Base-by-base conservation (phyloP, 1,140 invertebrate species). In the Tribolium castaneum region DNA sequence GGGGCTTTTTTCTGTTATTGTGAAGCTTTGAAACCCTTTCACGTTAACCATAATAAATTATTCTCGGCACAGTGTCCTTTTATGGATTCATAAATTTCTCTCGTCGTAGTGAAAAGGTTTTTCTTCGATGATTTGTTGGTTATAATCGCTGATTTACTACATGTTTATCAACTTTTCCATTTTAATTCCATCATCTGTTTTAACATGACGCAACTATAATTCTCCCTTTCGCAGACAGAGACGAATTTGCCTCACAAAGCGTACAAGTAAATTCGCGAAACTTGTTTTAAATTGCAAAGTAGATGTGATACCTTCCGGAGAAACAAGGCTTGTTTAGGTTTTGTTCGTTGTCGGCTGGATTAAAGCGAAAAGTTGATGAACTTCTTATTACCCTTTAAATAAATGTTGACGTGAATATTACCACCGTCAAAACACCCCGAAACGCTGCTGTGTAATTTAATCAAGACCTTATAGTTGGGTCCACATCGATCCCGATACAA, bases 331-430 rank as follows among this genome's bases (percentile, higher is more conserved):
- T 66, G 59, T 66, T 66, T 66, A 35, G 59, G 59, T 66, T 66
- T 66, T 66, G 59, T 66, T 66, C 59, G 59, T 12, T 66, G 59
- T 66, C 30, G 25, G 10, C 10, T 30, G 59, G 59, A 66, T 66
- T 66, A 66, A 35, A 66, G 22, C 30, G 59, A 66, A 66, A 66
- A 66, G 59, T 66, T 66, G 59, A 66, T 35, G 59, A 66, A 66
- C 59, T 66, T 66, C 59, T 66, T 66, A 66, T 66, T 66, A 66
- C 59, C 59, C 59, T 66, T 66, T 66, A 66, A 66, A 66, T 66
- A 66, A 66, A 66, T 66, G 59, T 66, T 66, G 59, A 66, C 59
- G 59, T 66, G 59, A 66, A 66, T 35, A 66, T 66, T 66, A 25
- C 59, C 30, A 30, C n/a, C 59, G 25, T 39, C 9, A 66, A 66